Base-by-base conservation (phyloP, 2,797 vertebrate species). In the Sylvilagus floridanus region DNA sequence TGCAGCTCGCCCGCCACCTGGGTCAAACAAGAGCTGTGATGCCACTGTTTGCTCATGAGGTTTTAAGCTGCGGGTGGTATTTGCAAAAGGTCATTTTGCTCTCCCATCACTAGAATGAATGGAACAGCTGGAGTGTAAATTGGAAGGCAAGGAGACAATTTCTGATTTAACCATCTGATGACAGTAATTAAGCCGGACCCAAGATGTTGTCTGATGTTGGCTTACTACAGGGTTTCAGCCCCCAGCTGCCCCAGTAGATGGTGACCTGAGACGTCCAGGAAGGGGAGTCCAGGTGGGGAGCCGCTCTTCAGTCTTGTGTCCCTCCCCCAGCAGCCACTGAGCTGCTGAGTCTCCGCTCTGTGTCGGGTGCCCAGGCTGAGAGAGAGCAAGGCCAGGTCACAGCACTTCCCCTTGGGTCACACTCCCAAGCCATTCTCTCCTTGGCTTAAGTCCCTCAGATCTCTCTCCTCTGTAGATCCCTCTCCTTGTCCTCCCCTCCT, bases 81-180 rank as follows among this genome's bases (percentile, higher is more conserved):
- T 92, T 93, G 60, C 77, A 75, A 88, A 96, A 92, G 82, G 63
- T 71, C 90, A 28, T 75, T 92, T 73, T 94, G 54, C 52, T 86
- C 57, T 30, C 3, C 35, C 26, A 0, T 84, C 57, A 19, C 91
- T 94, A 72, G 37, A 72, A 35, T 76, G 52, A 85, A 63, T 30
- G 37, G n/a, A 86, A 76, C 75, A 86, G 68, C 63, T 76, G 42
- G 62, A 35, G n/a, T 30, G 24, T 52, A 71, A 79, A 62, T 42
- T 42, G 65, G 60, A 26, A 87, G 37, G 24, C 35, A 16, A 57
- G 5, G 68, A 26, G 13, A 71, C 19, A 17, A 42, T 26, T 77
- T 69, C 9, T 87, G 26, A 52, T 71, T 50, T 63, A 62, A 52
- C 75, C 79, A 75, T 50, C 52, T n/a, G 78, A 72, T 79, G 60